phyloP scores from a whole-genome alignment of 1,140 invertebrate species.

The Mamestra configurata region DNA sequence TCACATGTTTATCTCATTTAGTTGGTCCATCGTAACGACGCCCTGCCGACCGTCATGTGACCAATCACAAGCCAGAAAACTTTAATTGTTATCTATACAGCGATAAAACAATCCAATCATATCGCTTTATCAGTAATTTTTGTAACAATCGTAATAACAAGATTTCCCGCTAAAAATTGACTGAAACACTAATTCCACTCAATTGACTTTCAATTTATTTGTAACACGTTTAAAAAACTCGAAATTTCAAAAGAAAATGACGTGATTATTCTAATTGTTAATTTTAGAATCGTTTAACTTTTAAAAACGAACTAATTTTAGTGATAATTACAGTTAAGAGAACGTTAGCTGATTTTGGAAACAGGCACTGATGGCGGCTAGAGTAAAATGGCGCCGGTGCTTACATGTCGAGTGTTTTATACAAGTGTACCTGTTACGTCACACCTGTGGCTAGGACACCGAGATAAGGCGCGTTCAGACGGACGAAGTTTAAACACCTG shows the following conservation, averaged over 20 bases:
- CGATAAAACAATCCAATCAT: constrained; percentile 69
- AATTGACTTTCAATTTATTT: neutral
- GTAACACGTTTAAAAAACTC: constrained; percentile 33
- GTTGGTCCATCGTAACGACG: constrained; percentile 66
- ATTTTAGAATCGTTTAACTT: constrained; percentile 22
- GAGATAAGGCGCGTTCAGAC: constrained; percentile 61
- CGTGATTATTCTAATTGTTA: constrained; percentile 35
- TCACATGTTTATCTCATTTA: constrained; percentile 82
- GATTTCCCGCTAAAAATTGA: constrained; percentile 63
- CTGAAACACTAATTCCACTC: constrained; percentile 20
- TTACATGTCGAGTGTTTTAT: constrained; percentile 77
- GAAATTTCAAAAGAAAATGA: constrained; percentile 7
- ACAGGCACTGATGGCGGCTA: constrained; percentile 67
- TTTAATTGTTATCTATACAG: constrained; percentile 61
- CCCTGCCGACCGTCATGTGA: constrained; percentile 74
- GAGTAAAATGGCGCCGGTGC: constrained; percentile 78
- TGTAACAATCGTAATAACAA: constrained; percentile 54
- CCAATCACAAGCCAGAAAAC: constrained; percentile 76
- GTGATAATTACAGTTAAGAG: constrained; percentile 72
- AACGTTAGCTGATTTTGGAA: constrained; percentile 61
- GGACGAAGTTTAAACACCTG: neutral
- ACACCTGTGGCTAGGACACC: constrained; percentile 76
- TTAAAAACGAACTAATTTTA: constrained; percentile 59
- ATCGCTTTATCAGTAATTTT: constrained; percentile 52
- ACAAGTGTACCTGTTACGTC: constrained; percentile 82